phyloP scores from a whole-genome alignment of 2,113 vertebrate genomes.

The Pachycephala philippinensis region DNA sequence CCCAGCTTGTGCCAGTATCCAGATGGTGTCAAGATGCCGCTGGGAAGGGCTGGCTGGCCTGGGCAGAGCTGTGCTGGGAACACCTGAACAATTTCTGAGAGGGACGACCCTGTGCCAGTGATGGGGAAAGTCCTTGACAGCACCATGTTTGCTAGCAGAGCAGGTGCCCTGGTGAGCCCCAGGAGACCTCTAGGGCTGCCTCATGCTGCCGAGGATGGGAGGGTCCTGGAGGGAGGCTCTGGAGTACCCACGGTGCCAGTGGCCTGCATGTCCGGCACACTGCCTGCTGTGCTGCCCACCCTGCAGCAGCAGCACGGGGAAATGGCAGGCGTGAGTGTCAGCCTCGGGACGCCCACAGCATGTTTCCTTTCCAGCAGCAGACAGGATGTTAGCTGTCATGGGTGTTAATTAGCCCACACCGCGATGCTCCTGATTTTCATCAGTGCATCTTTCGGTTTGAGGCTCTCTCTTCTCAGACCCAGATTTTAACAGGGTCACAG shows the following conservation, averaged over 20 bases:
- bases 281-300: background rate
- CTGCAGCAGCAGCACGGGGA: accelerated
- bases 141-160: background rate
- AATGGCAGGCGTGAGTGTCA: background rate
- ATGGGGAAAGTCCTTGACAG: background rate
- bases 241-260: background rate
- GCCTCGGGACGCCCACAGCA: background rate
- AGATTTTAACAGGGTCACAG: background rate
- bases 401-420: background rate
- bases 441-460: background rate
- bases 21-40: background rate
- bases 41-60: background rate
- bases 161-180: background rate
- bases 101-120: background rate
- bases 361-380: constrained; percentile 40
- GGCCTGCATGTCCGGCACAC: accelerated
- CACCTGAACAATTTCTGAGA: background rate
- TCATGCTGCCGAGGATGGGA: accelerated
- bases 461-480: background rate
- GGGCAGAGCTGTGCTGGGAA: background rate
- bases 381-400: constrained; percentile 45
- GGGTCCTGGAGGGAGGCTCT: background rate
- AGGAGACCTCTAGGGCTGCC: background rate
- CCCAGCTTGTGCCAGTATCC: background rate
- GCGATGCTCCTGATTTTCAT: background rate